phyloP scores from a whole-genome alignment of 1,140 invertebrate genomes.

The Cyphomyrmex costatus region DNA sequence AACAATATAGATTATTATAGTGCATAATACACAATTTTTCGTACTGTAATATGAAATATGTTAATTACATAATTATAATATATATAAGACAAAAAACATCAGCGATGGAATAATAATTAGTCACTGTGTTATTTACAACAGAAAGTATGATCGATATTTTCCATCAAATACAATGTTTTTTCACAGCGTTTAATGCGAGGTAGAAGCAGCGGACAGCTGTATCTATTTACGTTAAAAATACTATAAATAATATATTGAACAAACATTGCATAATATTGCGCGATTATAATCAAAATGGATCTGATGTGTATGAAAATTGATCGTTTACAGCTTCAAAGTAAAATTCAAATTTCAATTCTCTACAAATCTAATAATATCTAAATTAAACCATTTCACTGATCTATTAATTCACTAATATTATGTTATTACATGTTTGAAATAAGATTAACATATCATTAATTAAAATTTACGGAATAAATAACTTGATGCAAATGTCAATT shows the following conservation, averaged over 20 bases:
- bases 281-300: slow-evolving; percentile 7
- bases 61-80: slow-evolving; percentile 20
- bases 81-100: not conserved
- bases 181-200: not conserved
- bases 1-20: slow-evolving; percentile 3
- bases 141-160: not conserved
- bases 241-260: slow-evolving; percentile 14
- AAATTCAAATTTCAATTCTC: slow-evolving; percentile 18
- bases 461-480: not conserved
- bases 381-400: not conserved
- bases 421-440: not conserved
- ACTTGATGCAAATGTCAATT: not conserved
- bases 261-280: slow-evolving; percentile 4
- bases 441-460: slow-evolving; percentile 14
- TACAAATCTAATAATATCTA: not conserved
- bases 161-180: slow-evolving; percentile 13
- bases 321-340: not conserved
- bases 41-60: not conserved
- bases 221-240: not conserved
- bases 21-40: not conserved
- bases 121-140: slow-evolving; percentile 31
- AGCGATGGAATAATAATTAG: slow-evolving; percentile 7
- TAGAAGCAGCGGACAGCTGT: not conserved
- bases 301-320: not conserved
- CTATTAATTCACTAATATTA: not conserved